phyloP scores from a whole-genome alignment of 1,140 invertebrate species.

The Diplogasteroides magnus region DNA sequence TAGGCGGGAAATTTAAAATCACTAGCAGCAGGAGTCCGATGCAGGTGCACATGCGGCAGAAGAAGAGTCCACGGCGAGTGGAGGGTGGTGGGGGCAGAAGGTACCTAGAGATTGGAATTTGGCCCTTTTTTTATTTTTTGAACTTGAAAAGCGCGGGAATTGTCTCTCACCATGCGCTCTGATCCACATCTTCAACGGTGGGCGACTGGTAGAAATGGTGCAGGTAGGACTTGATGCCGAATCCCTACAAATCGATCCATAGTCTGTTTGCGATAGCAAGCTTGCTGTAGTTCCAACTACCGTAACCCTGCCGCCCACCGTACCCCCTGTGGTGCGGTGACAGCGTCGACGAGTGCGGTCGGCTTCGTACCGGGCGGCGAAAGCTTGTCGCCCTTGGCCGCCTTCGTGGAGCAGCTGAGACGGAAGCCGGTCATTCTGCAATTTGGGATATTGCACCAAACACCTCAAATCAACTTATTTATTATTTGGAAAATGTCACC shows the following conservation, averaged over 20 bases:
- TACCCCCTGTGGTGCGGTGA: background rate
- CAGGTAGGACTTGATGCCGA: conserved; percentile 49
- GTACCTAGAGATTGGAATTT: conserved; percentile 34
- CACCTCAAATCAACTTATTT: no score
- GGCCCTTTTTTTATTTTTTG: conserved; percentile 1
- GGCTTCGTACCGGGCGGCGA: background rate
- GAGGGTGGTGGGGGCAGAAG: conserved; percentile 46
- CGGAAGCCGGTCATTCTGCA: background rate
- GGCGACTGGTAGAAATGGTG: conserved; percentile 48
- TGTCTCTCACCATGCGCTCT: conserved; percentile 29
- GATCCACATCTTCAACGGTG: conserved; percentile 44
- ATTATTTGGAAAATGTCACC: no score
- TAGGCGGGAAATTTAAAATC: background rate
- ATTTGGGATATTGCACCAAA: no score
- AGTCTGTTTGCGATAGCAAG: background rate
- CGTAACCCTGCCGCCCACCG: no score
- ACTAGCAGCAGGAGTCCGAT: conserved; percentile 34
- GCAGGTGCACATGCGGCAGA: conserved; percentile 48
- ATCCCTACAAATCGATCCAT: conserved; percentile 6
- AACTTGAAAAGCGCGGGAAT: no score
- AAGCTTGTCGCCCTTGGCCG: background rate
- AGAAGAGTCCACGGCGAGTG: conserved; percentile 37
- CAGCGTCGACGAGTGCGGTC: background rate
- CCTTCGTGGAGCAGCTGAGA: background rate
- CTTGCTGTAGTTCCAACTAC: no score